Evolutionary conservation across 1,140 invertebrate species (phyloP).

Genomic region (Micrasema minimum): DNA sequence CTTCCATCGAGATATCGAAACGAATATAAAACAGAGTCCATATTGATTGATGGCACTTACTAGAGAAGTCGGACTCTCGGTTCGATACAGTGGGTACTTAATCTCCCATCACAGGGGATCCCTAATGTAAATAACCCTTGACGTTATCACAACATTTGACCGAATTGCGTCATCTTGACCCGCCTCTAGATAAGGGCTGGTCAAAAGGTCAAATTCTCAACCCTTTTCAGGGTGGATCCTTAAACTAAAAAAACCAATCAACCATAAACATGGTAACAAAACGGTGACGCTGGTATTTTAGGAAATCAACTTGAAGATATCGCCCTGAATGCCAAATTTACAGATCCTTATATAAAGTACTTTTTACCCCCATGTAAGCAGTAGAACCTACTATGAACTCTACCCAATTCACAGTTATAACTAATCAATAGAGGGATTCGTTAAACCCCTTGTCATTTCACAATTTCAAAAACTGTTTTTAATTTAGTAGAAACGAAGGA

Average conservation of each 20-base stretch:
- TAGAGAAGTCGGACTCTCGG: too few relatives aligned
- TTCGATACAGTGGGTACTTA: constrained; percentile 1
- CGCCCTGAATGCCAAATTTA: not conserved
- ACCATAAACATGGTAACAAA: constrained; percentile 21
- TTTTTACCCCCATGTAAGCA: not conserved
- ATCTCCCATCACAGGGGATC: not conserved
- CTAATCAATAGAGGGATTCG: too few relatives aligned
- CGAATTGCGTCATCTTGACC: constrained; percentile 13
- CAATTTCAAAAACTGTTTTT: too few relatives aligned
- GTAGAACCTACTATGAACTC: too few relatives aligned
- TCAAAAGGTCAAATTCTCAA: constrained; percentile 15
- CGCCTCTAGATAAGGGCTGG: not conserved
- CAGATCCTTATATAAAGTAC: not conserved
- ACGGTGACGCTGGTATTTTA: constrained; percentile 6
- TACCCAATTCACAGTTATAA: too few relatives aligned
- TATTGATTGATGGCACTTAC: too few relatives aligned
- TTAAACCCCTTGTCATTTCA: too few relatives aligned
- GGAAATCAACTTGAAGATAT: not conserved
- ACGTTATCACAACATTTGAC: constrained; percentile 27
- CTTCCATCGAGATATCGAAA: too few relatives aligned
- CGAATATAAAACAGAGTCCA: too few relatives aligned
- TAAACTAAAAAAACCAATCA: constrained; percentile 30
- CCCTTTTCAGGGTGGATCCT: constrained; percentile 11
- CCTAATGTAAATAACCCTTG: constrained; percentile 14
- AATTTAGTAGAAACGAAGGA: too few relatives aligned